Conservation (phyloP, 1,140 invertebrate genomes). For the Pissodes strobi region DNA sequence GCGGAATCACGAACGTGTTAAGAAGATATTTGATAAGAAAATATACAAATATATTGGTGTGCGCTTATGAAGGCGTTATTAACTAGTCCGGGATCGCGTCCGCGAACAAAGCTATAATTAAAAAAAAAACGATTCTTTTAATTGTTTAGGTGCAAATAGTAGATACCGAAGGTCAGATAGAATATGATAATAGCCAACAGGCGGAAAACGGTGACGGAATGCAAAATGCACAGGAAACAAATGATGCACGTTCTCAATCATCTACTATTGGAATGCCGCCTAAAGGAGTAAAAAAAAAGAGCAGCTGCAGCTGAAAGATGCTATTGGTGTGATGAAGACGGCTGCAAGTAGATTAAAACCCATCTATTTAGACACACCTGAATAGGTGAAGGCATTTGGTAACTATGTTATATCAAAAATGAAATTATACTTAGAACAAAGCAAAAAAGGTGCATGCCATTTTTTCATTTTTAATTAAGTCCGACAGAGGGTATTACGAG, state of each 20-base stretch:
- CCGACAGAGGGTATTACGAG: slow-evolving; percentile 8
- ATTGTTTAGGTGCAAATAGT: slow-evolving; percentile 4
- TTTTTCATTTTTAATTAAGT: slow-evolving; percentile 16
- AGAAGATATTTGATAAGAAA: too few relatives aligned
- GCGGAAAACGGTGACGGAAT: slow-evolving; percentile 8
- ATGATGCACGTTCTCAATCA: slow-evolving; percentile 10
- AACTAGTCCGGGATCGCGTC: neutral
- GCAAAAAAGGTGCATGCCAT: slow-evolving; percentile 8
- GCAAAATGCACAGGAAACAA: neutral
- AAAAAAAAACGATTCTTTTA: neutral
- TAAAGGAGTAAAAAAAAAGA: slow-evolving; percentile 11
- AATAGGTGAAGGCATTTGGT: slow-evolving; percentile 18
- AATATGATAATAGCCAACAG: neutral
- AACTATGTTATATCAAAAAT: slow-evolving; percentile 22
- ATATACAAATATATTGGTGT: too few relatives aligned
- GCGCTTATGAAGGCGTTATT: neutral
- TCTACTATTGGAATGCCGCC: slow-evolving; percentile 1
- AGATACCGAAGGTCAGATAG: slow-evolving; percentile 12
- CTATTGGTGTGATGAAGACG: slow-evolving; percentile 14
- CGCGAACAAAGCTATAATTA: neutral
- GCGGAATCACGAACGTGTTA: too few relatives aligned
- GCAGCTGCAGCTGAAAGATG: slow-evolving; percentile 9
- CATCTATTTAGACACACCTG: slow-evolving; percentile 10
- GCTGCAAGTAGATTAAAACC: slow-evolving; percentile 13
- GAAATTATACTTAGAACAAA: slow-evolving; percentile 13